Percentiles rank a stretch among this genome's conserved stretches.
These are phyloP conservation scores for Siderastrea radians DNA, from an alignment of 92 coral and sea anemone genomes.

Conservation along the genomic window DNA sequence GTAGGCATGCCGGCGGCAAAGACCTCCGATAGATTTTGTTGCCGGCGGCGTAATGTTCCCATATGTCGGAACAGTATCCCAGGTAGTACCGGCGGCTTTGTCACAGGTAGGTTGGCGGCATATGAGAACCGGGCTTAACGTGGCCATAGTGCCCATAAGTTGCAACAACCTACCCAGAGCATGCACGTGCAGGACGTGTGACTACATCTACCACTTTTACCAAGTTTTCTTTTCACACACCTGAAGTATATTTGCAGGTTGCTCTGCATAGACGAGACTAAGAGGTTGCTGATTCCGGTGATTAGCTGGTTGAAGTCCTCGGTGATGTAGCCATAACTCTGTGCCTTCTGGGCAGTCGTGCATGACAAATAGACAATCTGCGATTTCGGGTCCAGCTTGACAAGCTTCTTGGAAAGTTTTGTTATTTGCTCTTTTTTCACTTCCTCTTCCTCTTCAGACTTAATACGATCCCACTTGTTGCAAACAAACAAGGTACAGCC, in stretches of 20 bases:
- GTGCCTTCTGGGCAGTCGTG: constrained; percentile 10
- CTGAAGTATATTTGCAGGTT: background rate
- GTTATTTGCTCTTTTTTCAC: constrained; percentile 4
- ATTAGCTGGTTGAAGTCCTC: constrained; percentile 7
- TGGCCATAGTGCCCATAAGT: too few relatives aligned
- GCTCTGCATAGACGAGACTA: constrained; percentile 15
- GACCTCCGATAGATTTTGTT: too few relatives aligned
- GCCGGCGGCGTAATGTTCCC: too few relatives aligned
- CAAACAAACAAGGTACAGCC: constrained; percentile 12
- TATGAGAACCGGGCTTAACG: too few relatives aligned
- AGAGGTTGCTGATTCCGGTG: background rate
- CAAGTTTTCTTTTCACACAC: background rate
- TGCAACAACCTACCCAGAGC: background rate
- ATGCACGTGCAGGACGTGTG: background rate
- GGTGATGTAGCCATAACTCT: constrained; percentile 14
- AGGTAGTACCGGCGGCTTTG: too few relatives aligned
- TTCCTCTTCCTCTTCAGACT: background rate
- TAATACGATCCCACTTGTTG: constrained; percentile 31
- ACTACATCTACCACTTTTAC: background rate
- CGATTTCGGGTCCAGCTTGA: background rate
- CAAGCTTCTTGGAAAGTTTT: constrained; percentile 1
- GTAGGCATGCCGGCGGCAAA: too few relatives aligned
- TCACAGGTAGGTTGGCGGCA: too few relatives aligned
- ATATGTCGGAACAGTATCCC: too few relatives aligned
- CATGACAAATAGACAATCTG: constrained; percentile 32